Percentiles rank a stretch among this genome's conserved stretches.
These are phyloP conservation scores for Grantiella picta DNA, from an alignment of 2,113 vertebrate genomes.

Conservation along the genomic window DNA sequence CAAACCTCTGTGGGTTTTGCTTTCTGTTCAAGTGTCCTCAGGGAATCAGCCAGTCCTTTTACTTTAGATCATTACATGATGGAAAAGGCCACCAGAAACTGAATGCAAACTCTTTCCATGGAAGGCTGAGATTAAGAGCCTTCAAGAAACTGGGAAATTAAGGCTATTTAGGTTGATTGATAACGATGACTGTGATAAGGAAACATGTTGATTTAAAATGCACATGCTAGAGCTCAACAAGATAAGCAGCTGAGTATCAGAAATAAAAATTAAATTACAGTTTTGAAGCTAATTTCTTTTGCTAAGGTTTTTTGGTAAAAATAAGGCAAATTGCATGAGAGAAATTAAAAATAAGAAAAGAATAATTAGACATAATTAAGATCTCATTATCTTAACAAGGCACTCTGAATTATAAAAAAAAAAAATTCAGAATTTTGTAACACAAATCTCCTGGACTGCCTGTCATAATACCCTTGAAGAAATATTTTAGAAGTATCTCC, in stretches of 20 bases:
- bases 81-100: neutral
- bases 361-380: neutral
- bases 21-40: neutral
- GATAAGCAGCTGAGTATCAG: neutral
- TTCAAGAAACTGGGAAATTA: neutral
- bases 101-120: neutral
- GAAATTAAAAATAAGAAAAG: neutral
- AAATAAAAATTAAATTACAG: neutral
- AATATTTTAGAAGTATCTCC: neutral
- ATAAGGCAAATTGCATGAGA: neutral
- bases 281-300: neutral
- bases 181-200: neutral
- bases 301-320: neutral
- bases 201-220: neutral
- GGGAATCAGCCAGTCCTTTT: neutral
- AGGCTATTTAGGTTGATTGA: neutral
- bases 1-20: neutral
- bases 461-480: neutral
- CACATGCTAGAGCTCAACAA: neutral
- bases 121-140: neutral
- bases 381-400: neutral
- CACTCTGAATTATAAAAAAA: neutral
- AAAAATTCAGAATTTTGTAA: neutral
- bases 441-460: neutral
- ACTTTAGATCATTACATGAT: neutral